phyloP scores from a whole-genome alignment of 2,888 invertebrate genomes.

The Ariolimax columbianus region DNA sequence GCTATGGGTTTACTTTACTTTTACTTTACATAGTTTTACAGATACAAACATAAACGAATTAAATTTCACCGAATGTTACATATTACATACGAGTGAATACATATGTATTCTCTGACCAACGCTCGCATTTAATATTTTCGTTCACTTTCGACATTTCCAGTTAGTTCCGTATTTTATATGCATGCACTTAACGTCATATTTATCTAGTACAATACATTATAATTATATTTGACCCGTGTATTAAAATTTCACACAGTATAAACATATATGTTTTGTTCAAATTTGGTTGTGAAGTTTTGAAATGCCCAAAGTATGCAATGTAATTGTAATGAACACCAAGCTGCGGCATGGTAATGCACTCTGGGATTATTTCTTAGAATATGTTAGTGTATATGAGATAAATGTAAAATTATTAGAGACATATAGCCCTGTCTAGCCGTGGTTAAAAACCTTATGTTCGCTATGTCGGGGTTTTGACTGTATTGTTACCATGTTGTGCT shows the following conservation, averaged over 20 bases:
- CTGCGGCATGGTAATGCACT: no score
- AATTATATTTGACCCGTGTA: slow-evolving; percentile 2
- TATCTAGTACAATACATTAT: not conserved
- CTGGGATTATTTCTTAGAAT: no score
- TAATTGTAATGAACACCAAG: not conserved
- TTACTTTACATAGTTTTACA: no score
- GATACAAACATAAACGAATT: no score
- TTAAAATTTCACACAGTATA: not conserved
- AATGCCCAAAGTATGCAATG: not conserved
- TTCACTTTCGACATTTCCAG: not conserved
- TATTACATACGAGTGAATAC: not conserved
- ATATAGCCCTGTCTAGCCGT: no score
- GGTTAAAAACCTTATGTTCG: no score
- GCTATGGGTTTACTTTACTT: no score
- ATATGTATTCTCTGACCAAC: not conserved
- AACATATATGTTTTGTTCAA: not conserved
- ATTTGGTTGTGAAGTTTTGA: slow-evolving; percentile 24
- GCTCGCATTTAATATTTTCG: not conserved
- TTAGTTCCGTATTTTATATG: not conserved
- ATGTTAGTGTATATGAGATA: no score
- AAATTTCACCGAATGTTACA: no score
- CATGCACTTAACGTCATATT: not conserved
- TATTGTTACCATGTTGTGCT: no score
- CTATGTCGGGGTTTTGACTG: no score
- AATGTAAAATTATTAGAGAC: no score